phyloP scores from a whole-genome alignment of 2,797 vertebrate genomes.

The Tolypeutes matacus region DNA sequence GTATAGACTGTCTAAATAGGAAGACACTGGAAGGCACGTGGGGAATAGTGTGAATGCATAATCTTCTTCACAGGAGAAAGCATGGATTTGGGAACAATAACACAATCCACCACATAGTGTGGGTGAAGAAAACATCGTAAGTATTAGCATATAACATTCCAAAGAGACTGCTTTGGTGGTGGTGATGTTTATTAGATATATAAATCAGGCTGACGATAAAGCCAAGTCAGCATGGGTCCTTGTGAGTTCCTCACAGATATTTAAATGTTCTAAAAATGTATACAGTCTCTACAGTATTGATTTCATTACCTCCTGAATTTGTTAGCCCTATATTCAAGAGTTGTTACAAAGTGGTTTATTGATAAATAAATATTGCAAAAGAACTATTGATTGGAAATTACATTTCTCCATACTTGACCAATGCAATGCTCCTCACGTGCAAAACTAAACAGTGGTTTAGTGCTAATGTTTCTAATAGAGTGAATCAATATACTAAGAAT shows the following conservation, averaged over 20 bases:
- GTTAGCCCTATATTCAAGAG: not conserved
- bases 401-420: not conserved
- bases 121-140: not conserved
- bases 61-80: not conserved
- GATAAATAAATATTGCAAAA: constrained; percentile 29
- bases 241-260: not conserved
- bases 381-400: constrained; percentile 31
- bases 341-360: constrained; percentile 32
- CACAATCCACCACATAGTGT: not conserved
- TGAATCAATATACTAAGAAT: constrained; percentile 50
- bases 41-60: not conserved
- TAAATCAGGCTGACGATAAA: not conserved
- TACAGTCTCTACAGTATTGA: not conserved
- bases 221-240: not conserved
- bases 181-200: not conserved
- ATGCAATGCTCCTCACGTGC: not conserved
- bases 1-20: not conserved
- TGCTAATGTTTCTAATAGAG: constrained; percentile 16
- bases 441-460: not conserved
- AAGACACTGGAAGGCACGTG: not conserved
- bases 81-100: not conserved
- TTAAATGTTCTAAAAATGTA: constrained; percentile 46
- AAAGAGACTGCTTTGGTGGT: not conserved
- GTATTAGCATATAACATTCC: not conserved
- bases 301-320: constrained; percentile 26